These are phyloP conservation scores for Heloderma charlesbogerti DNA, from an alignment of 2,113 vertebrate species.

Conservation along the genomic window DNA sequence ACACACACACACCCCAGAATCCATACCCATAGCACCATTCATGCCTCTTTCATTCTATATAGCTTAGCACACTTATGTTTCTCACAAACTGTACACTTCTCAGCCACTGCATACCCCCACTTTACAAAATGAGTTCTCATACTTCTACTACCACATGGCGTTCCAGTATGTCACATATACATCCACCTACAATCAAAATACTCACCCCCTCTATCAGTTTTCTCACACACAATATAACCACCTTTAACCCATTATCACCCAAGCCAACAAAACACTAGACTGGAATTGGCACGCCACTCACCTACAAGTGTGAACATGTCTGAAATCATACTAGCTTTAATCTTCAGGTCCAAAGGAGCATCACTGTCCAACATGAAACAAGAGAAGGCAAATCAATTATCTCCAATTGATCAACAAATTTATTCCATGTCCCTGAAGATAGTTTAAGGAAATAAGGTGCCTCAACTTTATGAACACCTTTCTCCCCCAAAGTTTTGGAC, in stretches of 20 bases:
- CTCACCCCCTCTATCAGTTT: neutral
- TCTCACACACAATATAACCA: neutral
- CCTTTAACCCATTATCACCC: neutral
- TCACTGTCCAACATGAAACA: conserved; percentile 81
- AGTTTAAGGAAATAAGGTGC: neutral
- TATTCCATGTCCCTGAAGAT: neutral
- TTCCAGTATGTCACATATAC: neutral
- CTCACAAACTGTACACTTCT: neutral
- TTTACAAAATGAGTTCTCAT: neutral
- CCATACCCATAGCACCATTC: neutral
- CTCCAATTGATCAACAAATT: neutral
- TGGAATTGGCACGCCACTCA: conserved; percentile 76
- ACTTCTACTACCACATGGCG: neutral
- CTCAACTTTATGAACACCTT: neutral
- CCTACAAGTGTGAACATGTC: conserved; percentile 99
- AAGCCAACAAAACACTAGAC: neutral
- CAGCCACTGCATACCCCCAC: neutral
- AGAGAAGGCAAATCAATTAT: conserved; percentile 50
- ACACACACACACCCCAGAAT: neutral
- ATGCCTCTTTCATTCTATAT: neutral
- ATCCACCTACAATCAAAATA: neutral
- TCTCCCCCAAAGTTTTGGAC: neutral
- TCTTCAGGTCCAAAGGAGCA: conserved; percentile 96
- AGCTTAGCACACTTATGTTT: neutral
- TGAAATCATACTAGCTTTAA: conserved; percentile 99